Base-by-base conservation (phyloP, 2,113 vertebrate species). In the Turnix velox region DNA sequence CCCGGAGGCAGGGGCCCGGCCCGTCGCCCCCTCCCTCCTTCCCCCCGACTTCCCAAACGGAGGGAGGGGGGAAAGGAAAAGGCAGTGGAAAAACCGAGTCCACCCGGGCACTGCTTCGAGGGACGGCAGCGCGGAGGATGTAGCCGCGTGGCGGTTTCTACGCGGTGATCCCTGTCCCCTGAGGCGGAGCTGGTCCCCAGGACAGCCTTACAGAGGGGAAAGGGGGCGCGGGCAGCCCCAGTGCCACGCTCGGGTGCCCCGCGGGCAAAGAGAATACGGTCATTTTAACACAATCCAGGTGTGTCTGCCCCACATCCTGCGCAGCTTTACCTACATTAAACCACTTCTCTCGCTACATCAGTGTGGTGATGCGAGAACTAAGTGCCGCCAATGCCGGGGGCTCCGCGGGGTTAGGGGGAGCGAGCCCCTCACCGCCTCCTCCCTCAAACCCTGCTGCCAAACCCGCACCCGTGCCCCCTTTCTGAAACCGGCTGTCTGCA, bases 1-100 rank as follows among this genome's bases (percentile, higher is more conserved):
- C 94, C 95, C 94, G 83, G 84, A 86, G 93, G 80, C 90, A 73
- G 90, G 83, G 91, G 28, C 90, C 89, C 31, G 79, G 42, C 77
- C 42, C 45, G 62, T 80, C 54, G 51, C 87, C 91, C 87, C 91
- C 91, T 88, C 89, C 73, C 78, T 82, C 39, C 30, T 87, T 75
- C 89, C 79, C 65, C 91, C 33, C 65, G 85, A 66, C 30, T 77
- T 73, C 91, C 84, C 90, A 91, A 92, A 88, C 72, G 54, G 33
- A 33, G 57, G 68, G 76, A 78, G 68, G 76, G 80, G 89, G 74
- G 45, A 91, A 75, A 43, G 40, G 40, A 42, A 42, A 79, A n/a
- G 54, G 67, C 78, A 52, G 22, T 54, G 92, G 80, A 94, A 94
- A 94, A 93, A 84, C 2, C 83, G 86, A 87, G 62, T 92, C 66